Base-by-base conservation (phyloP, 30 jellyfish, hydroid and myxozoan species). In the Clytia hemisphaerica region DNA sequence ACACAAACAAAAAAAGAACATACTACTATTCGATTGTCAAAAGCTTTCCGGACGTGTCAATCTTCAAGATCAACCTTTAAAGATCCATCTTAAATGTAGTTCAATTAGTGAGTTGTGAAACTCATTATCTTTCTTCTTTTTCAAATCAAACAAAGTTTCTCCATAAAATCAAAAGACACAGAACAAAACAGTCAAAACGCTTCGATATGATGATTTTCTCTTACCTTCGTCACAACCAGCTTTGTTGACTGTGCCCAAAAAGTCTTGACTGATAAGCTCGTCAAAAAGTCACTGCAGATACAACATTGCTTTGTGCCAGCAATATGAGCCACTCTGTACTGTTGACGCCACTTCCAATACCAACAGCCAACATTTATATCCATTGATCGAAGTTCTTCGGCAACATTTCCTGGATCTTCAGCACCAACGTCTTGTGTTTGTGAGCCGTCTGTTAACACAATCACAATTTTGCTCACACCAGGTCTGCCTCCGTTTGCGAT, bases 391-490 rank as follows among this genome's bases (percentile, higher is more conserved):
- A 78, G 53, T 30, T 57, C 46, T 16, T 48, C 37, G 14, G 92
- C 92, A 19, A 78, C 31, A 6, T 4, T 64, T 10, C 78, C 78
- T 2, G 92, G 92, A 57, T 78, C 83, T 5, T 42, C 58, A 10
- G 92, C 83, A 58, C 69, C 92, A 1, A 44, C 46, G 46, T 68
- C 92, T 26, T 24, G 44, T 0, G 92, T 51, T 50, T 78, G 92
- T 2, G 71, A 33, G 5, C 92, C 92, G 29, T 78, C 92, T 16
- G 92, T 77, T 50, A 77, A 30, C n/a, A 77, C 31, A 42, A 77
- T 15, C 25, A 77, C 45, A 16, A 77, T 36, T 37, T 77, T 77
- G 9, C 82, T 76, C 18, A 66, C 73, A 6, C 42, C 26, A 4
- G 49, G 51, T 2, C 92, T 76, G 2, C 71, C 83, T 1, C 92